Percentiles rank a stretch among this genome's conserved stretches.
Conservation (phyloP, 2,113 vertebrate genomes). For the Myotis yumanensis region DNA sequence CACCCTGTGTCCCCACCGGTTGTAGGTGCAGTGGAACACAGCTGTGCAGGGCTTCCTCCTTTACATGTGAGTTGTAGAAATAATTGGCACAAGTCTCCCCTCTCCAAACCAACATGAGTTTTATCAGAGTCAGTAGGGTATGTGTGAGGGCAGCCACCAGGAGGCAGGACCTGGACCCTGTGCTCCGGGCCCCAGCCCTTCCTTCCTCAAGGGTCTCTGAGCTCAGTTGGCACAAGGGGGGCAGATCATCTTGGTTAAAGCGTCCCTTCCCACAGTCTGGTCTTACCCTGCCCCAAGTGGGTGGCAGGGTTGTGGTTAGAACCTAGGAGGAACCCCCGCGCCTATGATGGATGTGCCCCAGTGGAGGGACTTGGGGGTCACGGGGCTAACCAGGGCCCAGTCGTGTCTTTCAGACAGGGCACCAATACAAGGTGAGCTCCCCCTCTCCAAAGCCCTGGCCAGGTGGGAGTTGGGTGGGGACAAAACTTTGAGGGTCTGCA, state of each 20-base stretch:
- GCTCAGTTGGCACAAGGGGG: neutral
- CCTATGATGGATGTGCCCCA: neutral
- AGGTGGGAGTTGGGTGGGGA: neutral
- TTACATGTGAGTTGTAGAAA: constrained; percentile 76
- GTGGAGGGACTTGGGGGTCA: neutral
- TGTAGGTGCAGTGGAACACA: constrained; percentile 50
- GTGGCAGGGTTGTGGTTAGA: neutral
- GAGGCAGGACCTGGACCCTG: neutral
- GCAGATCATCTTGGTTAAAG: neutral
- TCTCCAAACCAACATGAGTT: neutral
- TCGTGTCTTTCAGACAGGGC: constrained; percentile 61
- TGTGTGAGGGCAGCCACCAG: rapidly evolving
- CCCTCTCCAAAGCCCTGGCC: neutral
- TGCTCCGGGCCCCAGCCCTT: neutral
- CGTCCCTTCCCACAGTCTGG: neutral
- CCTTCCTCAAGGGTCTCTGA: neutral
- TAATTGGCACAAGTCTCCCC: constrained; percentile 60
- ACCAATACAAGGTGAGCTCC: constrained; percentile 35
- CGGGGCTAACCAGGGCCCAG: neutral
- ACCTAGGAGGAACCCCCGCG: neutral
- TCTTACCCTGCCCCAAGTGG: neutral
- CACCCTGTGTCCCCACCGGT: neutral
- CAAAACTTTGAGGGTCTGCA: neutral
- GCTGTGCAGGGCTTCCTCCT: constrained; percentile 68
- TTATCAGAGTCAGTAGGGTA: neutral